Evolutionary conservation across 2,888 invertebrate genomes (phyloP).

Genomic region (Amphipoea oculea): DNA sequence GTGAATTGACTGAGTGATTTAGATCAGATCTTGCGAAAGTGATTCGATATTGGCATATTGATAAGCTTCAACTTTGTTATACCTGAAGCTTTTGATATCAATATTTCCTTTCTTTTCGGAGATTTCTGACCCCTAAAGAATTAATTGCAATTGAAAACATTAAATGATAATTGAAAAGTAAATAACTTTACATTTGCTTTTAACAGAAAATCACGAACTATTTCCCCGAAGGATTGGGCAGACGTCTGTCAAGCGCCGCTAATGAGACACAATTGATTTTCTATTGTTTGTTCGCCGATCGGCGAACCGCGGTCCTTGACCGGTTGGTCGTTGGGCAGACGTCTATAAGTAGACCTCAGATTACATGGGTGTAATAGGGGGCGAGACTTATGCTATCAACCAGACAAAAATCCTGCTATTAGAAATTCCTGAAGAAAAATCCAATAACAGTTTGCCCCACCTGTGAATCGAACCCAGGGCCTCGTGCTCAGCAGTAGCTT

Average conservation of each 20-base stretch:
- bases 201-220: background rate
- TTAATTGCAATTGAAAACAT: background rate
- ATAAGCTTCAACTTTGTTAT: background rate
- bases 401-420: background rate
- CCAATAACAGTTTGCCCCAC: background rate
- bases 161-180: background rate
- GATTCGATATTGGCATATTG: conserved; percentile 17
- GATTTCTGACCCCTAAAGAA: background rate
- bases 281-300: no score
- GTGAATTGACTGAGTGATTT: conserved; percentile 12
- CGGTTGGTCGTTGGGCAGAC: no score
- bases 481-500: background rate
- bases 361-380: no score
- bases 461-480: background rate
- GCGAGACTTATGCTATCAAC: background rate
- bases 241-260: no score
- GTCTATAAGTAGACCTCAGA: no score
- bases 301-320: no score
- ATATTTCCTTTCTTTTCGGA: background rate
- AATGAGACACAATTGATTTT: no score
- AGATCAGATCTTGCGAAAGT: conserved; percentile 25
- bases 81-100: conserved; percentile 3
- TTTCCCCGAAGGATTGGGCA: background rate
- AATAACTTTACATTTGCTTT: background rate
- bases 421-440: background rate